phyloP scores from a whole-genome alignment of 2,113 vertebrate species.

The Gavia stellata region DNA sequence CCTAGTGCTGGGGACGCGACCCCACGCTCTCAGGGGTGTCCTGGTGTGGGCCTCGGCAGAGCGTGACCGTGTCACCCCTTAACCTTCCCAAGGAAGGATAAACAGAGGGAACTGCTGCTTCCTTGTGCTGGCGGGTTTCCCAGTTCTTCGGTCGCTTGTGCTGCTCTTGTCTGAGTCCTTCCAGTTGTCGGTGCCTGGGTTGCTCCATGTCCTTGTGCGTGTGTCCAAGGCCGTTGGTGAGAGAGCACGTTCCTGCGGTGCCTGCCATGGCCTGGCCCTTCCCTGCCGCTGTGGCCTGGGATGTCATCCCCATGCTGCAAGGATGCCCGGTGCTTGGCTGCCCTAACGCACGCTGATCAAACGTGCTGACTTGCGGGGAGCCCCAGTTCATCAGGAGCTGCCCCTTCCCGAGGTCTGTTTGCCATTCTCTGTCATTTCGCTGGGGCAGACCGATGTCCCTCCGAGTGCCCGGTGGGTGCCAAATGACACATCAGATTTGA shows the following conservation, averaged over 20 bases:
- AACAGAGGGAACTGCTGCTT: conserved; percentile 41
- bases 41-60: neutral
- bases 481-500: neutral
- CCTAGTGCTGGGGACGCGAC: neutral
- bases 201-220: neutral
- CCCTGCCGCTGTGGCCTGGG: neutral
- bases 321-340: neutral
- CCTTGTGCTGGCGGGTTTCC: conserved; percentile 18
- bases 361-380: accelerated
- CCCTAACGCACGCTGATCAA: neutral
- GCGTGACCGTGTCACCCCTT: neutral
- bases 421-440: accelerated
- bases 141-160: neutral
- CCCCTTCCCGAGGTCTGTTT: neutral
- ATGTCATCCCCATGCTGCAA: accelerated
- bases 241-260: accelerated
- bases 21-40: neutral
- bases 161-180: neutral
- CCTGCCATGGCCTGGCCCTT: neutral
- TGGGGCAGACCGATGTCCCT: neutral
- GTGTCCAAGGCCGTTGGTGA: neutral
- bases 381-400: neutral
- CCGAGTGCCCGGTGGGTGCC: neutral
- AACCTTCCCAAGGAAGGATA: conserved; percentile 21
- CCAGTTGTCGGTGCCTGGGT: neutral